Base-by-base conservation (phyloP, 2,888 invertebrate species). In the Campopleginae sp. region DNA sequence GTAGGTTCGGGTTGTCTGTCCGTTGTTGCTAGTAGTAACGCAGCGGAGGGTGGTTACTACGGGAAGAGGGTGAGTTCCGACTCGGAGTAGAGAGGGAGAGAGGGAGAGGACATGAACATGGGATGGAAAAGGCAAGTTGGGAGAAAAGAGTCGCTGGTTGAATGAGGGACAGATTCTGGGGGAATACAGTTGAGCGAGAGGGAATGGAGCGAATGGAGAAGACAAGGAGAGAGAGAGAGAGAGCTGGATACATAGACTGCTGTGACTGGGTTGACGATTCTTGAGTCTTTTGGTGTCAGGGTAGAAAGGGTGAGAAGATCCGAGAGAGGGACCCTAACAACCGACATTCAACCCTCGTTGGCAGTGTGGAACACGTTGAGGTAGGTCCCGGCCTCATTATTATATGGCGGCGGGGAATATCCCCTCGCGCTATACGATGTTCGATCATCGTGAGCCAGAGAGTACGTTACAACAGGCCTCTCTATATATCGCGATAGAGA, bases 1-100 rank as follows among this genome's bases (percentile, higher is more conserved):
- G 89, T 88, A 91, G 92, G 91, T 91, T 89, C 89, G 91, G 91
- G 90, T 88, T 84, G 90, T 90, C 91, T 90, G 89, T 86, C 86
- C 88, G 51, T 38, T 87, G 88, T 87, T 88, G 87, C 44, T 38
- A n/a, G 46, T 63, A 48, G 78, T 63, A 12, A 33, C 38, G 58
- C 44, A 17, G 46, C 10, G 3, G 74, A 61, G 81, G 46, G 66
- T 76, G 42, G 27, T 65, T 48, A 38, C 46, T 33, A 63, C 27
- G 42, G 44, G 46, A 46, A 66, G 72, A 74, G 72, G 80, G 77
- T 46, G 54, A 46, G 66, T 66, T 77, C 51, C n/a, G 44, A 70
- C 48, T 63, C 61, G 23, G 44, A 31, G 33, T 44, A 31, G 48
- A 54, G 61, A 51, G 61, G 38, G 63, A 65, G 42, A 17, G 17